Conservation (phyloP, 2,113 vertebrate genomes). For the Pseudorectes ferrugineus region DNA sequence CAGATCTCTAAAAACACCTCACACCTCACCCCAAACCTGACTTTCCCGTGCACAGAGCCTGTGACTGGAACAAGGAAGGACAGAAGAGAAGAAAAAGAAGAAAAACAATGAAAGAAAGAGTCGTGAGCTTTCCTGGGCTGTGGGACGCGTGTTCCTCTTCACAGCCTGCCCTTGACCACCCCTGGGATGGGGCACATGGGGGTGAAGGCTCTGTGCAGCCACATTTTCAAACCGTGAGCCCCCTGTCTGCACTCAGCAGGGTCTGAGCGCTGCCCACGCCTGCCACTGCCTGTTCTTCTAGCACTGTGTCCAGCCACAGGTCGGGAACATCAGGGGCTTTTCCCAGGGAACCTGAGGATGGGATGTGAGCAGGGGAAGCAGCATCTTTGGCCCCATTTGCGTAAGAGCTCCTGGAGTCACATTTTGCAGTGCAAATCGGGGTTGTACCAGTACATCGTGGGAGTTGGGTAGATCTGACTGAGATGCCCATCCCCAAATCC, state of each 20-base stretch:
- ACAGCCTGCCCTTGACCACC: background rate
- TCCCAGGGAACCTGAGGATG: background rate
- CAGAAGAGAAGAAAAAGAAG: background rate
- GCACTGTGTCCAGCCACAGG: background rate
- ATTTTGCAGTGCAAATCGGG: accelerated
- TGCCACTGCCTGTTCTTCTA: background rate
- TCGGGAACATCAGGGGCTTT: accelerated
- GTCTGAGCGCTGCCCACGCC: accelerated
- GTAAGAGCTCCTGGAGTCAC: background rate
- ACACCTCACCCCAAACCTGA: background rate
- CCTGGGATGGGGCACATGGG: accelerated
- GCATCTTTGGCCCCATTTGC: background rate
- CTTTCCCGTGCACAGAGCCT: accelerated
- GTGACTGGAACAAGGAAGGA: background rate
- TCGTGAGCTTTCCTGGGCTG: accelerated
- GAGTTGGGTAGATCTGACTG: background rate
- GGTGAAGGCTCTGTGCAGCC: background rate
- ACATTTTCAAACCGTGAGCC: background rate
- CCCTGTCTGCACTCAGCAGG: background rate
- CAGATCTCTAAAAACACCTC: background rate
- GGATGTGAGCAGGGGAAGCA: background rate
- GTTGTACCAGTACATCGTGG: accelerated
- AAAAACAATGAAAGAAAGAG: background rate
- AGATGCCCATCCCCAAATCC: background rate
- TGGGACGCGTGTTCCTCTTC: accelerated